Base-by-base conservation (phyloP, 2,113 vertebrate genomes). In the Sturnira hondurensis region DNA sequence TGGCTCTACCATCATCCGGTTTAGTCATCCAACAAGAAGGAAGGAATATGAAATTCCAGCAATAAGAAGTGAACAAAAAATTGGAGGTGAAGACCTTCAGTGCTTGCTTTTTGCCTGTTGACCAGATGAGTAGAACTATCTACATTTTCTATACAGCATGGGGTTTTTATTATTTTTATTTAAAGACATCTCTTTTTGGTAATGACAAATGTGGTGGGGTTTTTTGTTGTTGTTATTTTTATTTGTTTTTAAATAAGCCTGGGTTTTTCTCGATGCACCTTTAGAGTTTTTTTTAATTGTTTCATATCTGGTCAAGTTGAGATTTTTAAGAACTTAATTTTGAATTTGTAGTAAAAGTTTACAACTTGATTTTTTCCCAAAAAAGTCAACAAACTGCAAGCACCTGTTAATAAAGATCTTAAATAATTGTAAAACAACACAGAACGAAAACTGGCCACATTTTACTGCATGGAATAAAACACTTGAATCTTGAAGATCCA, bases 391-490 rank as follows among this genome's bases (percentile, higher is more conserved):
- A 98, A 98, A 98, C 97, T 98, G 98, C 98, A 99, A 98, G 98
- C 98, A 98, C 98, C 98, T 98, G 97, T 98, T 98, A 98, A 99
- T 98, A 98, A 99, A 99, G 98, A 98, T 99, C 98, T 99, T 98
- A 98, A 98, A 98, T 98, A 47, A 74, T 5, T 63, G 61, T 31
- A 31, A 63, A 63, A 63, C 61, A 63, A 15, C 26, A 61, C 6
- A 61, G 26, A 61, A 61, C 58, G 31, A 33, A 63, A 43, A 96
- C 84, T 95, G 78, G 95, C 70, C 93, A 95, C 94, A 95, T 85
- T 92, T 93, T 94, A n/a, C 36, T 70, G 47, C 94, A 95, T 54
- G 81, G 74, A 87, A 93, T 97, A 36, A 24, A 89, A 61, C 20
- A 93, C 65, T 67, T 87, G 16, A 86, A 89, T 97, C 83, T 96